These are phyloP conservation scores for Augochlora pura DNA, from an alignment of 1,140 invertebrate species.

Conservation along the genomic window DNA sequence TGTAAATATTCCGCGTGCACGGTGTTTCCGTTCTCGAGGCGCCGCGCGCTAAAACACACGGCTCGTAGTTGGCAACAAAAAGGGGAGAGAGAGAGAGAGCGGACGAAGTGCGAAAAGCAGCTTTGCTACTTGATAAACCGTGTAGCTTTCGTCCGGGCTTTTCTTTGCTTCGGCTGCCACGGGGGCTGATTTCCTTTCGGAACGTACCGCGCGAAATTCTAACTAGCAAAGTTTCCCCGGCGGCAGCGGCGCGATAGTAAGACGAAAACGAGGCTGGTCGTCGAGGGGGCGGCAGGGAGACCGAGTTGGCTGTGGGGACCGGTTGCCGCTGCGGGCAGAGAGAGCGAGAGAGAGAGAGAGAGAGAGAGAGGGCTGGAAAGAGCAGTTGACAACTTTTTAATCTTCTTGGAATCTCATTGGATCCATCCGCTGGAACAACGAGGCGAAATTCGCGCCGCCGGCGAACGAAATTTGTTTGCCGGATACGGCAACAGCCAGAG, in stretches of 20 bases:
- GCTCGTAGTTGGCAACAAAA: neutral
- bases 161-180: slow-evolving; percentile 49
- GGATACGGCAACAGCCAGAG: slow-evolving; percentile 21
- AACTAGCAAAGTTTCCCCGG: slow-evolving; percentile 66
- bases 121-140: slow-evolving; percentile 45
- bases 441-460: slow-evolving; percentile 53
- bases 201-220: slow-evolving; percentile 62
- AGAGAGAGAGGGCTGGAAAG: slow-evolving; percentile 43
- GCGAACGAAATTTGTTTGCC: slow-evolving; percentile 62
- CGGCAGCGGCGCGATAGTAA: slow-evolving; percentile 40
- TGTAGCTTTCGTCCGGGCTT: slow-evolving; percentile 50
- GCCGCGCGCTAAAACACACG: neutral
- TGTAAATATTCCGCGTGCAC: too few species aligned
- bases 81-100: too few species aligned
- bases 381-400: slow-evolving; percentile 71
- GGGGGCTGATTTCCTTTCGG: slow-evolving; percentile 61
- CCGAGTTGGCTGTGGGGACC: too few species aligned
- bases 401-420: slow-evolving; percentile 67
- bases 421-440: slow-evolving; percentile 59
- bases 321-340: neutral
- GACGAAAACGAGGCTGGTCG: slow-evolving; percentile 32
- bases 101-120: slow-evolving; percentile 15
- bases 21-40: too few species aligned
- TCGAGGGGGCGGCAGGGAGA: too few species aligned
- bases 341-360: too few species aligned